Evolutionary conservation across 2,113 vertebrate species (phyloP), one percentile per base, ranked within the genome.

Genomic region (Cyanoramphus novaezelandiae): DNA sequence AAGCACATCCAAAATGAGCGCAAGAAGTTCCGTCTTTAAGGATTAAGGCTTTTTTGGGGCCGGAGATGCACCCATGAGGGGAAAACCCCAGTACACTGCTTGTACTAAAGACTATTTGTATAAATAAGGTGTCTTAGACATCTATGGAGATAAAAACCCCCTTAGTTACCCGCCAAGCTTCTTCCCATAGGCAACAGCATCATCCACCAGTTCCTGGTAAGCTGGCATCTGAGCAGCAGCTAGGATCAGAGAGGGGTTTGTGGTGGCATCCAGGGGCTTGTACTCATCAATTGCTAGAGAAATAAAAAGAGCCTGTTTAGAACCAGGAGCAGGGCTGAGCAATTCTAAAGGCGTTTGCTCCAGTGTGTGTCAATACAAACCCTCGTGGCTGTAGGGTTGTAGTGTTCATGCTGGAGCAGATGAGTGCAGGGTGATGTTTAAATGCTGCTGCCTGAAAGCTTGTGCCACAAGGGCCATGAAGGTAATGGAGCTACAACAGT

Each of bases 251-350:
- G 99, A 99, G 0, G 99, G 99, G 96, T 99, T 99, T 39, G 99
- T 99, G 91, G 99, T 99, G 88, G 99, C 99, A 98, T 99, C 99
- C 84, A 99, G 99, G 37, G 99, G 99, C 95, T 99, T 99, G 97
- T 99, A 99, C 90, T 99, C 99, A 0, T 99, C 99, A 16, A 99
- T 99, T 74, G 99, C 99, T 99, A 23, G 12, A 46, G 72, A 86
- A 76, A 59, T 15, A 72, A 77, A 82, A 92, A 8, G 2, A 74
- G 60, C 13, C 74, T 25, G 20, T 67, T 79, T 37, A 37, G 69
- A 91, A 83, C 27, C 21, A 13, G 11, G 20, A 33, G 39, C 21
- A 43, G 46, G 44, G 47, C 65, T 21, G 20, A 59, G 77, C 17
- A 39, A 25, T 11, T 24, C 10, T 39, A 5, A 69, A 55, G 35